A percentile compares a stretch with the other conserved stretches of the same genome.
These are phyloP conservation scores for Neomicropteryx cornuta DNA, from an alignment of 1,140 invertebrate genomes.

Conservation along the genomic window DNA sequence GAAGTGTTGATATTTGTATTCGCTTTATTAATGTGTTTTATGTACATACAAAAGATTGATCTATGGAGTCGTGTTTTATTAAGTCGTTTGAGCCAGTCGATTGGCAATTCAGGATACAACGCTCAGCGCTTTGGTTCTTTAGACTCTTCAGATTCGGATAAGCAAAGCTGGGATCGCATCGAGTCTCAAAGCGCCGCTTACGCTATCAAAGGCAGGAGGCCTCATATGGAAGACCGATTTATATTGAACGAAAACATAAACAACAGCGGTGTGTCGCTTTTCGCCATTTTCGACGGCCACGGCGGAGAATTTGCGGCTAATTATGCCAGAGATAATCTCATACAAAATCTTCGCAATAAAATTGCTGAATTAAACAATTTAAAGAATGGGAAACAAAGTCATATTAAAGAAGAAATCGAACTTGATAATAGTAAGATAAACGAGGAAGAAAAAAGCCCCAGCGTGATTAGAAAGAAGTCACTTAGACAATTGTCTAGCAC, in stretches of 20 bases:
- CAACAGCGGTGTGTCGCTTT: constrained; percentile 66
- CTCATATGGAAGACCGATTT: constrained; percentile 89
- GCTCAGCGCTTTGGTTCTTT: constrained; percentile 41
- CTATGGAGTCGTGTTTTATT: constrained; percentile 65
- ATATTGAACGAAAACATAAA: constrained; percentile 68
- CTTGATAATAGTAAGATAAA: constrained; percentile 34
- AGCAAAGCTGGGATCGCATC: constrained; percentile 66
- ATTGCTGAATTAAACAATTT: constrained; percentile 59
- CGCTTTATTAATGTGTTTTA: constrained; percentile 53
- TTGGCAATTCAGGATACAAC: constrained; percentile 46
- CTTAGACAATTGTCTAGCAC: constrained; percentile 52
- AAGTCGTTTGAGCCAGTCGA: constrained; percentile 56
- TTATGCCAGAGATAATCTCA: constrained; percentile 72
- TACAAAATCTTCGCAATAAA: constrained; percentile 65
- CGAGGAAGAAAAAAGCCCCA: constrained; percentile 21
- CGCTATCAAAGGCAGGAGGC: constrained; percentile 78
- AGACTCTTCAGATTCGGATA: constrained; percentile 42
- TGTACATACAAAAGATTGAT: constrained; percentile 69
- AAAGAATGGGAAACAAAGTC: constrained; percentile 43
- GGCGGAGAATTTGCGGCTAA: constrained; percentile 91
- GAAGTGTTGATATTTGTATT: constrained; percentile 59
- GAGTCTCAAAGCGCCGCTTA: constrained; percentile 67
- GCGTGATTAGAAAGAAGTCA: constrained; percentile 48
- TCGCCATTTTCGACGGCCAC: constrained; percentile 91
- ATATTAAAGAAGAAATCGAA: constrained; percentile 25